A percentile compares a stretch with the other conserved stretches of the same genome.
Evolutionary conservation across 2,888 invertebrate genomes (phyloP).

Genomic region (Nomada fabriciana): DNA sequence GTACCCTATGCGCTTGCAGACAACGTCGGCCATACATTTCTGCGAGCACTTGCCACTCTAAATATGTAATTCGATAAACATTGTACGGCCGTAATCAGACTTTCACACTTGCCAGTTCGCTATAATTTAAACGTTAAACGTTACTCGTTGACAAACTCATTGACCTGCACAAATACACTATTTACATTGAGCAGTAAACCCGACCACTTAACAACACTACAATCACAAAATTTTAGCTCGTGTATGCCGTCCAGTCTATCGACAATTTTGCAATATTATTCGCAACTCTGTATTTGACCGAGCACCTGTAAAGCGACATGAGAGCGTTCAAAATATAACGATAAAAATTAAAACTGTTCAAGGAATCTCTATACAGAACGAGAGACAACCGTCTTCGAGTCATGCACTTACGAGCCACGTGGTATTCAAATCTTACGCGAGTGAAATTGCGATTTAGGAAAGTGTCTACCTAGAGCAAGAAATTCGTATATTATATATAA

Average conservation of each 20-base stretch:
- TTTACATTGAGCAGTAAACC: too few species aligned
- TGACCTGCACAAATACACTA: too few species aligned
- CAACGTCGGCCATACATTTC: background rate
- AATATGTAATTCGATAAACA: slow-evolving; percentile 32
- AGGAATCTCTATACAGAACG: slow-evolving; percentile 7
- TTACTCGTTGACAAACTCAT: too few species aligned
- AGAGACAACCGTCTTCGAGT: background rate
- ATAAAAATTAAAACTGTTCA: slow-evolving; percentile 9
- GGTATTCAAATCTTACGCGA: slow-evolving; percentile 23
- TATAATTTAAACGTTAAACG: too few species aligned
- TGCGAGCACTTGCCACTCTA: background rate
- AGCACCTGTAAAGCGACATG: too few species aligned
- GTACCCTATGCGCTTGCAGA: background rate
- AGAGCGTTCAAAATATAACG: background rate
- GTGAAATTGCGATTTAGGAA: slow-evolving; percentile 24
- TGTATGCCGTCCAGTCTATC: too few species aligned
- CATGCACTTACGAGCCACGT: slow-evolving; percentile 20
- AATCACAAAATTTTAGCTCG: too few species aligned
- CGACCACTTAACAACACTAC: too few species aligned
- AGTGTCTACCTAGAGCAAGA: slow-evolving; percentile 16
- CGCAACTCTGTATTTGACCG: too few species aligned
- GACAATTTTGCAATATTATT: too few species aligned
- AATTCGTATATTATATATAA: slow-evolving; percentile 56
- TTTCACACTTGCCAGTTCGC: too few species aligned
- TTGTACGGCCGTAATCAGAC: slow-evolving; percentile 3